Conservation (phyloP, 2,888 invertebrate species). For the Diaphora mendica region DNA sequence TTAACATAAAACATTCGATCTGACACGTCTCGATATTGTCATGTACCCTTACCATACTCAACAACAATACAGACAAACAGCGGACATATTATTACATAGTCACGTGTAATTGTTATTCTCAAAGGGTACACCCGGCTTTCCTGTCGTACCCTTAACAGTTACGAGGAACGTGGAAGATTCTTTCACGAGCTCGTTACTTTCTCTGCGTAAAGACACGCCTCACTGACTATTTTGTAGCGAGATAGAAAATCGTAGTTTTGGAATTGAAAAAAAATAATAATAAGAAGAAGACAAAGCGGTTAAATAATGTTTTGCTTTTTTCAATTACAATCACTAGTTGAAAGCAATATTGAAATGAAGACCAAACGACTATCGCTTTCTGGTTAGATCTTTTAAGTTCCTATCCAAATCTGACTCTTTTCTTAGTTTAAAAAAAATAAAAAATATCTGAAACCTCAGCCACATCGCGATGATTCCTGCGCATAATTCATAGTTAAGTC, state of each 20-base stretch:
- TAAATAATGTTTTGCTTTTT: too few relatives aligned
- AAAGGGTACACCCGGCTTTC: conserved; percentile 6
- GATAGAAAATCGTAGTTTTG: not conserved
- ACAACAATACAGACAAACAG: conserved; percentile 10
- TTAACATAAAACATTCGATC: not conserved
- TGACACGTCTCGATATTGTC: not conserved
- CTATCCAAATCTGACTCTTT: too few relatives aligned
- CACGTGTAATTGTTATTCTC: conserved; percentile 35
- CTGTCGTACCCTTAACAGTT: conserved; percentile 14
- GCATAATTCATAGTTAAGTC: too few relatives aligned
- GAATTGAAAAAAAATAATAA: not conserved
- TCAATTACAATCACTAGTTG: too few relatives aligned
- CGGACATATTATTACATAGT: conserved; percentile 27
- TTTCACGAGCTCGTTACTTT: conserved; percentile 21
- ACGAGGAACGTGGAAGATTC: conserved; percentile 2
- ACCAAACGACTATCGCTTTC: too few relatives aligned
- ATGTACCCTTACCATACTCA: not conserved
- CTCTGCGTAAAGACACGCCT: not conserved
- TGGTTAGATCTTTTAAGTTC: too few relatives aligned
- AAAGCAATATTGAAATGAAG: too few relatives aligned
- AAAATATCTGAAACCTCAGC: too few relatives aligned
- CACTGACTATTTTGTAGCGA: not conserved
- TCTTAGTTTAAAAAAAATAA: too few relatives aligned
- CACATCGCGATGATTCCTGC: too few relatives aligned
- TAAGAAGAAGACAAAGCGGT: too few relatives aligned